Base-by-base conservation (phyloP, 2,113 vertebrate genomes). In the Harpagus bidentatus region DNA sequence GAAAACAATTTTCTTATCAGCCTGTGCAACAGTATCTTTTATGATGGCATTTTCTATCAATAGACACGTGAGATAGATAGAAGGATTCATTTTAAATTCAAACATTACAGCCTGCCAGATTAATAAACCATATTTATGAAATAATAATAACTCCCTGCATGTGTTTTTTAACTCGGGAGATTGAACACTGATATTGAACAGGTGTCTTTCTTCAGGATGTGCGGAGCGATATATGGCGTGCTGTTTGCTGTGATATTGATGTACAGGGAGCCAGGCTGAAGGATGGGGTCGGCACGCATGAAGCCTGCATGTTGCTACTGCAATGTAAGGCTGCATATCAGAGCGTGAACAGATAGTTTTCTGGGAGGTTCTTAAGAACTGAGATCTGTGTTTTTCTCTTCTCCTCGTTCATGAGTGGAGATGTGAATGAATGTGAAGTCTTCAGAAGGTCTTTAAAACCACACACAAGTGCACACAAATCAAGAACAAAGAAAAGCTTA, bases 61-160 rank as follows among this genome's bases (percentile, higher is more conserved):
- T 63, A 89, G 55, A 63, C 23, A 34, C 34, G 76, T 18, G 55
- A 89, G 63, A 63, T 47, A 89, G 63, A 61, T 52, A 32, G 70
- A 88, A 69, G 31, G n/a, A 84, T 56, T 84, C 3, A 62, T 95
- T 94, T 90, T 74, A 82, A 74, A 95, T 84, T 93, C 86, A 76
- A 70, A 63, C 65, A 61, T 91, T 95, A 63, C 42, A 76, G 56
- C 69, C 83, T 56, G 52, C 55, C 43, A 59, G 69, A 91, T 87
- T 95, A 95, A 89, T 92, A 95, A 93, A 63, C 80, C 61, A 15
- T 67, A 88, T 84, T 95, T 91, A 84, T 93, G 78, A 89, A 96
- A 91, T 86, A 83, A 88, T 91, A 90, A 70, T 73, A 92, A 40
- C 38, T 74, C 58, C 71, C 53, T 65, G 58, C 61, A 69, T 73